Evolutionary conservation across 2,888 invertebrate genomes (phyloP).

Genomic region (Cryptus armator): DNA sequence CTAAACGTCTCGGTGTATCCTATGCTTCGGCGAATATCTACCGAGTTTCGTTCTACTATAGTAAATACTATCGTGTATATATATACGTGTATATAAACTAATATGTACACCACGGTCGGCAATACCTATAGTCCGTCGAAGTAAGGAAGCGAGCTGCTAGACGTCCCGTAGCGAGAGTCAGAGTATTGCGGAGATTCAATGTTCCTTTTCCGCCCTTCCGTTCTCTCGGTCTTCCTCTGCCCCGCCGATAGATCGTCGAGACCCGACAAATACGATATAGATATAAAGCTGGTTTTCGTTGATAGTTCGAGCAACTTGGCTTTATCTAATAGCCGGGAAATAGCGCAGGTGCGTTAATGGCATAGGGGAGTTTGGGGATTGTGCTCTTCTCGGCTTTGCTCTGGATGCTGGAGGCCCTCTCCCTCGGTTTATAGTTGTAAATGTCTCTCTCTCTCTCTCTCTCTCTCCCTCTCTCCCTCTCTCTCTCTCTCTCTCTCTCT

Average conservation of each 20-base stretch:
- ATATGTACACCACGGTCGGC: neutral
- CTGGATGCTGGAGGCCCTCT: neutral
- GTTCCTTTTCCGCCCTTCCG: neutral
- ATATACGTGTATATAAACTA: neutral
- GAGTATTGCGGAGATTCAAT: slow-evolving; percentile 34
- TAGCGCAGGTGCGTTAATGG: slow-evolving; percentile 51
- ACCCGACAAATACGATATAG: neutral
- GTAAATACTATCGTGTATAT: slow-evolving; percentile 8
- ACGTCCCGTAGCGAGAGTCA: slow-evolving; percentile 21
- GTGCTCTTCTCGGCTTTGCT: slow-evolving; percentile 25
- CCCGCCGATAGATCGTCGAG: neutral
- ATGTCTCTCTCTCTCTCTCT: neutral
- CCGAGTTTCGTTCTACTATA: neutral
- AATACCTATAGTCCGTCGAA: slow-evolving; percentile 1
- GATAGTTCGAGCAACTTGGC: slow-evolving; percentile 54
- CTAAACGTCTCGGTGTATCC: slow-evolving; percentile 38
- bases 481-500: neutral
- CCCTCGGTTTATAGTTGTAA: slow-evolving; percentile 41
- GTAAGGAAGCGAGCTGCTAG: slow-evolving; percentile 31
- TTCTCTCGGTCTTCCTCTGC: neutral
- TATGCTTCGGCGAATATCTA: slow-evolving; percentile 7
- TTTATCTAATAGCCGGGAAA: slow-evolving; percentile 54
- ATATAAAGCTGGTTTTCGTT: neutral
- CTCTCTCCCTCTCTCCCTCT: neutral
- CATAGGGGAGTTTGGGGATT: slow-evolving; percentile 26